Percentiles rank a stretch among this genome's conserved stretches.
These are phyloP conservation scores for Octodon degus DNA, from an alignment of 2,113 vertebrate genomes.

Conservation along the genomic window DNA sequence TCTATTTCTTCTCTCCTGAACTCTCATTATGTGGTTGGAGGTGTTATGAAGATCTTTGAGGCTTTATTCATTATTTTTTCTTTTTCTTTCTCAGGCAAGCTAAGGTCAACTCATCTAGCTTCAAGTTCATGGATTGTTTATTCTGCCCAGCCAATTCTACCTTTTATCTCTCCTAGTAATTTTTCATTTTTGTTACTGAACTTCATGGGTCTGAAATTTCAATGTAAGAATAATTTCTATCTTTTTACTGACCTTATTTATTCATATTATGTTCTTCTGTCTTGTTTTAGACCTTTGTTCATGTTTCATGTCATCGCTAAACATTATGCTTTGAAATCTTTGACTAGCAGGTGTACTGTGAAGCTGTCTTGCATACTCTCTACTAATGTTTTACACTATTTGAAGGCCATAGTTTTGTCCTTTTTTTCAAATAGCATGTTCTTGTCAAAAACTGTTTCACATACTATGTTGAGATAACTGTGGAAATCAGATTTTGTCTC, in stretches of 20 bases:
- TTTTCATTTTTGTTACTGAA: neutral
- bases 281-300: neutral
- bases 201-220: neutral
- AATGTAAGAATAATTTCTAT: neutral
- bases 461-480: neutral
- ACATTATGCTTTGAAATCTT: neutral
- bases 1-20: neutral
- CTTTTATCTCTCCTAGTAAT: neutral
- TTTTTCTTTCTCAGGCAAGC: neutral
- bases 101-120: neutral
- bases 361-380: neutral
- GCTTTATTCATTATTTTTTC: neutral
- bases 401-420: neutral
- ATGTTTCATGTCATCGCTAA: neutral
- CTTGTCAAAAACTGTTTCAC: neutral
- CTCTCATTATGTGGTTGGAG: neutral
- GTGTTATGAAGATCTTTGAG: neutral
- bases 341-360: neutral
- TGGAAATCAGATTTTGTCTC: neutral
- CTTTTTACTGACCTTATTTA: neutral
- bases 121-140: neutral
- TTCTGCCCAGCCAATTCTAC: neutral
- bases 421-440: neutral
- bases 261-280: neutral
- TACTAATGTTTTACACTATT: neutral